Percentiles rank a stretch among this genome's conserved stretches.
Evolutionary conservation across 2,888 invertebrate genomes (phyloP).

Genomic region (Pachydiplax longipennis): DNA sequence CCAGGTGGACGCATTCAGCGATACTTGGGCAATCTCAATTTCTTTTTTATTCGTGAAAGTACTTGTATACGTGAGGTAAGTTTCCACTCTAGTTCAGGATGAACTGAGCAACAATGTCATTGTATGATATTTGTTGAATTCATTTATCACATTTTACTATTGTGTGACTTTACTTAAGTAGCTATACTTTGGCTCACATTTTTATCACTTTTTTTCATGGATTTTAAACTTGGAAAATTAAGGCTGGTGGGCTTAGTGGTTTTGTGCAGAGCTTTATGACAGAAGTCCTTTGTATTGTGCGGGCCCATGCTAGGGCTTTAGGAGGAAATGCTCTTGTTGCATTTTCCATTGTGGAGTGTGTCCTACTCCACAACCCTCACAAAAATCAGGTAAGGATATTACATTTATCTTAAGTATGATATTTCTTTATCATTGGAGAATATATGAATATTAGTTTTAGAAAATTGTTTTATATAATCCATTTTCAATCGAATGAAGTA

Average conservation of each 20-base stretch:
- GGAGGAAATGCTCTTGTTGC: slow-evolving; percentile 96
- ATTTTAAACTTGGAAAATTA: slow-evolving; percentile 51
- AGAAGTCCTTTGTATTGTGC: slow-evolving; percentile 90
- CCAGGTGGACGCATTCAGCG: slow-evolving; percentile 80
- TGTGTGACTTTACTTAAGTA: background rate
- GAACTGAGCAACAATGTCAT: background rate
- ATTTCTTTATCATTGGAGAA: background rate
- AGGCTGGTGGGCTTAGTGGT: slow-evolving; percentile 90
- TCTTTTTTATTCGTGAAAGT: slow-evolving; percentile 95
- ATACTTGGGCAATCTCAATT: slow-evolving; percentile 89
- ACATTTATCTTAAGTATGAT: background rate
- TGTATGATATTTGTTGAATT: background rate
- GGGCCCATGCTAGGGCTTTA: slow-evolving; percentile 90
- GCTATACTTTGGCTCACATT: no score
- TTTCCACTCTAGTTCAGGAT: background rate
- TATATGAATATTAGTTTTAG: background rate
- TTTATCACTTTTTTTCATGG: background rate
- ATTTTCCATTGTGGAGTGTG: slow-evolving; percentile 90
- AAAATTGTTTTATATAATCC: background rate
- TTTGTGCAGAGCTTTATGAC: slow-evolving; percentile 94
- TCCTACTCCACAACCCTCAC: slow-evolving; percentile 90
- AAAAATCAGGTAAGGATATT: slow-evolving; percentile 85
- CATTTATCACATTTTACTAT: background rate
- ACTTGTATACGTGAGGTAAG: slow-evolving; percentile 84
- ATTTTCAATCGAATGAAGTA: background rate